Base-by-base conservation (phyloP, 2,888 invertebrate species). In the Halictus ligatus region DNA sequence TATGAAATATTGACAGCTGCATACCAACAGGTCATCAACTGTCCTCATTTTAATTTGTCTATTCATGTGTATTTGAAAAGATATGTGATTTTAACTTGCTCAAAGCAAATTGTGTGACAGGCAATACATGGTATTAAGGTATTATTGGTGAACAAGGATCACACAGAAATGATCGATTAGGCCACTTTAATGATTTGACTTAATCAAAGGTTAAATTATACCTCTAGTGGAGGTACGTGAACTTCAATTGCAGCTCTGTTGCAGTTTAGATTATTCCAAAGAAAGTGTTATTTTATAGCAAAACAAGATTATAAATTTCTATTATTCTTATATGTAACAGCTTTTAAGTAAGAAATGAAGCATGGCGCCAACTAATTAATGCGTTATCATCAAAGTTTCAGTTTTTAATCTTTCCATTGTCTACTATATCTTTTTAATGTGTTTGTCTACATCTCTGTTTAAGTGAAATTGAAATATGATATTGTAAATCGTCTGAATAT, bases 31-130 rank as follows among this genome's bases (percentile, higher is more conserved):
- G 15, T 8, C 35, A 18, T 35, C 8, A 21, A 67, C 35, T 35
- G 21, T 0, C 3, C 29, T 35, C 67, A 35, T 67, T 35, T 21
- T 29, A 35, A 35, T 35, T 29, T 21, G 8, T 67, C 18, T 21
- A 35, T 67, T 35, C 21, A 67, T 67, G 4, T 67, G 18, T 35
- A 67, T 18, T 35, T 67, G 67, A 29, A 67, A 35, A 35, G 18
- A 67, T 10, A 35, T 35, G 67, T 67, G 67, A 67, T 67, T 35
- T 67, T 67, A 58, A 67, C 35, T 67, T 67, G 67, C 67, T 67
- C 35, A 35, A 67, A 67, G 35, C 21, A 69, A 69, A 69, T 69
- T 69, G 5, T 40, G 10, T 40, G 69, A 69, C 21, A 69, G 69
- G 35, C 69, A 40, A 69, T 69, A 69, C 40, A 69, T 35, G 67